Evolutionary conservation across 2,888 invertebrate genomes (phyloP), one percentile per base, ranked within the genome.

Genomic region (Hemithea aestivaria): DNA sequence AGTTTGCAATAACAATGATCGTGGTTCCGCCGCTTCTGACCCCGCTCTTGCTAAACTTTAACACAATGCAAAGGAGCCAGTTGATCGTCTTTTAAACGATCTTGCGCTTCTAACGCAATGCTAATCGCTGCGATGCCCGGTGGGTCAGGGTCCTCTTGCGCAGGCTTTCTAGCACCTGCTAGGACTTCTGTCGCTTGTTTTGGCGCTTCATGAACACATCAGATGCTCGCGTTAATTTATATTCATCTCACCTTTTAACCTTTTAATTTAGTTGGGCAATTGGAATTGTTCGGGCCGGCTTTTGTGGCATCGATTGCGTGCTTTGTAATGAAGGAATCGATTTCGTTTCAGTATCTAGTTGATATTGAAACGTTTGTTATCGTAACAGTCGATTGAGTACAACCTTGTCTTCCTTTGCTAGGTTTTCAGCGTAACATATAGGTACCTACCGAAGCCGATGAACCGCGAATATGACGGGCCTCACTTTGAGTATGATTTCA

Each of bases 61-160:
- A 62, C 73, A 80, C 75, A 81, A 77, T 78, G 67, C 66, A 58
- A 74, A 83, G 76, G 73, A 77, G 76, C 70, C 64, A 56, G 69
- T 67, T 83, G 81, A 85, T 85, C 80, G 83, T 79, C 78, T 83
- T 84, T 84, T 84, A 84, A 84, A 79, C 66, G 83, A 75, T 84
- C 75, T 79, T 67, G 73, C 72, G 71, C 73, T 66, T 66, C 64
- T 73, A 75, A 68, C 71, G 79, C 74, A 76, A 75, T 64, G 63
- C 62, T 78, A 76, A 74, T 77, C 74, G 35, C 29, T 33, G 73
- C 73, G 68, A 70, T 71, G 72, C 62, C 72, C 71, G 76, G 73
- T 70, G 48, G 68, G 77, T 79, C 84, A 87, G 81, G 85, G 85
- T 72, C 58, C 51, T 49, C 47, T 84, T 83, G 69, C 82, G 62